Evolutionary conservation across 35 echinoderm and acorn worm species (phyloP), one percentile per base, ranked within the genome.

Genomic region (Lytechinus variegatus): DNA sequence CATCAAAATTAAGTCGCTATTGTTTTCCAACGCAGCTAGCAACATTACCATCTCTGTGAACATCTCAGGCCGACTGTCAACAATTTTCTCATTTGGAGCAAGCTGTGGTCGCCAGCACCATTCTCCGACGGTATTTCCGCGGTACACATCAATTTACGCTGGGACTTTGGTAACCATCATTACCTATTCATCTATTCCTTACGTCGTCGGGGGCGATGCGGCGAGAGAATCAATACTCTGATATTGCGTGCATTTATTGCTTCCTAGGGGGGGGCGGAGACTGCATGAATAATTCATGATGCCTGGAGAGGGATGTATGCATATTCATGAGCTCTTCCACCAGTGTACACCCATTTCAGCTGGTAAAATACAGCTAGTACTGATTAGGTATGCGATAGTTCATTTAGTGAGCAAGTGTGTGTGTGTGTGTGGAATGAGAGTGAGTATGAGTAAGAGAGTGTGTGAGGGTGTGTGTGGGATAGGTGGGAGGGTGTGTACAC

Each of bases 221-320:
- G 66, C 66, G 27, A 33, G 27, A 24, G 88, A 54, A 90, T 90
- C 88, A 90, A 90, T 90, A 90, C 52, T 44, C 9, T 44, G 88
- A 90, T 44, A 90, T 52, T 52, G 29, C 52, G 13, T 54, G 88
- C 88, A 90, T 10, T 44, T 44, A 90, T 6, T 52, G 5, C 88
- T 54, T n/a, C 88, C 88, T 54, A 44, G 88, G 13, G 88, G 88
- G 33, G 88, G 88, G 88, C 9, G 88, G 88, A 90, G 88, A 44
- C 88, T 90, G 11, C 88, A 90, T 90, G 88, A 90, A 90, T 90
- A 54, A 90, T 90, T 90, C 88, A 90, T 90, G 52, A 54, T 90
- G 88, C 28, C 27, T 19, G 10, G 16, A 90, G 28, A 90, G 52
- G 52, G 52, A 44, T 54, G 28, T 54, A 90, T 90, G 88, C n/a